A percentile compares a stretch with the other conserved stretches of the same genome.
Conservation (phyloP, 1,140 invertebrate species). For the Ooceraea biroi region DNA sequence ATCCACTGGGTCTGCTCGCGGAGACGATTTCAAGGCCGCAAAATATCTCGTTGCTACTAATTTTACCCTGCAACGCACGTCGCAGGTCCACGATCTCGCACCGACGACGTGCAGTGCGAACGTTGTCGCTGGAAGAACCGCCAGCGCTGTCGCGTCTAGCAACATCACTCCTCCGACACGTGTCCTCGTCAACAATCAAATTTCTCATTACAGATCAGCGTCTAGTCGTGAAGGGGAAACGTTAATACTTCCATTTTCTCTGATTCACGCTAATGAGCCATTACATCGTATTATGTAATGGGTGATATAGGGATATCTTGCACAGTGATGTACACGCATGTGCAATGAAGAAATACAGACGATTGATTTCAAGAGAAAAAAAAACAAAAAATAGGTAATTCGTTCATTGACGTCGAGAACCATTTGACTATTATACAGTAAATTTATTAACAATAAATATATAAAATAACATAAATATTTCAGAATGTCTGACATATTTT, state of each 20-base stretch:
- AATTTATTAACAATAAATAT: constrained; percentile 4
- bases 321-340: constrained; percentile 3
- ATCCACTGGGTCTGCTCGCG: constrained; percentile 20
- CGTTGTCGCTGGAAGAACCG: background rate
- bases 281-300: constrained; percentile 56
- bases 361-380: background rate
- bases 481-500: background rate
- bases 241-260: background rate
- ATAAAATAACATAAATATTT: background rate
- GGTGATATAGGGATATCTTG: background rate
- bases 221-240: background rate
- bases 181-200: background rate
- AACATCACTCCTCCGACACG: background rate
- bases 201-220: constrained; percentile 29
- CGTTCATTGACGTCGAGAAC: background rate
- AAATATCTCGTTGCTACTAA: constrained; percentile 65
- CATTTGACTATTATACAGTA: background rate
- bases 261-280: background rate
- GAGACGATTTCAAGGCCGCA: constrained; percentile 76
- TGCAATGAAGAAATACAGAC: background rate
- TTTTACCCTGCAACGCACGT: constrained; percentile 66
- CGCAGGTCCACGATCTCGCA: constrained; percentile 33
- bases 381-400: background rate
- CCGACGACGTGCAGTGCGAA: background rate
- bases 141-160: background rate